Base-by-base conservation (phyloP, 2,113 vertebrate genomes). In the Eurypyga helias region DNA sequence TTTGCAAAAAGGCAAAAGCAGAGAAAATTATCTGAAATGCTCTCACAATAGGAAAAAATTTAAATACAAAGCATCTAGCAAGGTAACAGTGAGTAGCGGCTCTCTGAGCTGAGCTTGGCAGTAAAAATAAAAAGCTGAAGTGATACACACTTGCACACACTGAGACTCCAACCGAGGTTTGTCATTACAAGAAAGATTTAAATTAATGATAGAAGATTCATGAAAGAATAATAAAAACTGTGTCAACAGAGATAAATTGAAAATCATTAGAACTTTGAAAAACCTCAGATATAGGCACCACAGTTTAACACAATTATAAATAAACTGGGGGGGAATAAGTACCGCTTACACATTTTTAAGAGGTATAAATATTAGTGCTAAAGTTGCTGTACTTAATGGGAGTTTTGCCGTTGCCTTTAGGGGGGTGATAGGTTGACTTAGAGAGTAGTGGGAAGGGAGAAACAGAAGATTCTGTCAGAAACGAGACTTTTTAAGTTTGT, bases 201-300 rank as follows among this genome's bases (percentile, higher is more conserved):
- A 83, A 90, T 80, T 94, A 84, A 94, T 95, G 80, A 78, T 79
- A 92, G 58, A 72, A 78, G 60, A 96, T 79, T 78, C 12, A 3
- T n/a, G 33, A 55, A 93, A 87, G 85, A 66, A 96, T 31, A 70
- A 71, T 83, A 82, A 67, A 96, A 95, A 67, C 34, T 33, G 19
- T 65, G 36, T 52, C 55, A 88, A 81, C 20, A 26, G 21, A 51
- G 38, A 82, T 31, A 62, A 91, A 80, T 80, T 78, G 85, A 78
- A 95, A 85, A 64, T 75, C 54, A 49, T 34, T 65, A 76, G 13
- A 80, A 67, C 57, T 65, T 49, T 3, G 64, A 9, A 28, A 91
- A 71, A 1, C 7, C 33, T 80, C 70, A 48, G 45, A 60, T 83
- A 45, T 4, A 54, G 66, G 48, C 21, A 61, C 14, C 11, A 45